These are phyloP conservation scores for Hyperopisus bebe DNA, from an alignment of 2,113 vertebrate genomes.

Conservation along the genomic window DNA sequence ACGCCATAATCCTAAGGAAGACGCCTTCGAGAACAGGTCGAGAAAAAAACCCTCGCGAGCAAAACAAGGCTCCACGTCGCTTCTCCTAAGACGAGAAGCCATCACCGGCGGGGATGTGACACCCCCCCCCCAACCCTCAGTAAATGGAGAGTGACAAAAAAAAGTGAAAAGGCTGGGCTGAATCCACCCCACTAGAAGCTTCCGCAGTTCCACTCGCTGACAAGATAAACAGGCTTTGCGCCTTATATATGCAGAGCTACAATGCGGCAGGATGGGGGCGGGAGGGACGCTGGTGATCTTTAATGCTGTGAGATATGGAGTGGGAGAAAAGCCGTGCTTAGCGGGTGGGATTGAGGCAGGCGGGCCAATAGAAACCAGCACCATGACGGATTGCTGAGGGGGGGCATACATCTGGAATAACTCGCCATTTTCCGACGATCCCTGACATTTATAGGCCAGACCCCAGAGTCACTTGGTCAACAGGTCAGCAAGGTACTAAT, in stretches of 20 bases:
- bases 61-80: neutral
- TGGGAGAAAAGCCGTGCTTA: neutral
- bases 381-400: neutral
- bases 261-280: neutral
- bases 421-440: conserved; percentile 34
- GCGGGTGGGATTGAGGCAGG: neutral
- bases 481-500: conserved; percentile 53
- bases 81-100: neutral
- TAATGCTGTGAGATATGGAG: neutral
- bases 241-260: neutral
- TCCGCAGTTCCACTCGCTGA: neutral
- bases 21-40: neutral
- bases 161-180: neutral
- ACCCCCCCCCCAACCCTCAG: neutral
- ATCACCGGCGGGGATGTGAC: neutral
- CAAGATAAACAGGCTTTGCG: neutral
- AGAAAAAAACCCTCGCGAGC: neutral
- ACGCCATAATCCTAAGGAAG: neutral
- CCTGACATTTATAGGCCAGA: conserved; percentile 49
- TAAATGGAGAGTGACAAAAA: neutral
- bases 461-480: conserved; percentile 37
- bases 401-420: conserved; percentile 25
- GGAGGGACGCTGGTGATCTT: neutral
- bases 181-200: neutral
- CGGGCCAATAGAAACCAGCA: neutral